These are phyloP conservation scores for Valencia hispanica DNA, from an alignment of 2,797 vertebrate genomes.

Conservation along the genomic window DNA sequence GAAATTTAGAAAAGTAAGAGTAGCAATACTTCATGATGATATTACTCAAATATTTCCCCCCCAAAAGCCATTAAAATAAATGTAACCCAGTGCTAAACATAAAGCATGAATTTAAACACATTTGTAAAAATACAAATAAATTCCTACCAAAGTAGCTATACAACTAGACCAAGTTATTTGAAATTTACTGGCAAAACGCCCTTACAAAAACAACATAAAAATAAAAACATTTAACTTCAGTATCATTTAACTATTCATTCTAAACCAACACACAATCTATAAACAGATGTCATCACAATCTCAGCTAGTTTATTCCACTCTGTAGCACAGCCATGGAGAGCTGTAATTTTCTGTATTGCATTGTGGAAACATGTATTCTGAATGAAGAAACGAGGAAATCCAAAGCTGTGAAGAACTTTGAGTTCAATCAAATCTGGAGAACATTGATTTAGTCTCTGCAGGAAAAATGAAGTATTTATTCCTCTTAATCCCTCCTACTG, in stretches of 20 bases:
- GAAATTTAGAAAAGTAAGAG: too few relatives aligned
- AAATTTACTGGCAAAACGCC: background rate
- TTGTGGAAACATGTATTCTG: background rate
- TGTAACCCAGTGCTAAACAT: too few relatives aligned
- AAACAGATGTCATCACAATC: background rate
- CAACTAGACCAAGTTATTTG: background rate
- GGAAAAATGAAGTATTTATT: constrained; percentile 11
- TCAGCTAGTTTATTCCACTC: background rate
- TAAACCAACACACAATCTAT: background rate
- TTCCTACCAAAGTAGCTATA: background rate
- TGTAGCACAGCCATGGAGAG: background rate
- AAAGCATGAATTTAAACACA: too few relatives aligned
- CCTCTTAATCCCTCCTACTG: constrained; percentile 13
- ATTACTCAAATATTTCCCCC: too few relatives aligned
- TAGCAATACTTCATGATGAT: too few relatives aligned
- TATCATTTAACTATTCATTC: background rate
- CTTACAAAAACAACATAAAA: background rate
- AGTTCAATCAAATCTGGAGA: background rate
- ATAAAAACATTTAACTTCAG: background rate
- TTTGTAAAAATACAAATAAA: background rate
- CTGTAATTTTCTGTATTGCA: background rate
- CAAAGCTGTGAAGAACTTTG: background rate
- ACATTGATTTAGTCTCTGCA: background rate
- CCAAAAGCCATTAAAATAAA: too few relatives aligned
- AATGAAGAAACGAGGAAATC: background rate